phyloP scores from a whole-genome alignment of 2,888 invertebrate genomes.

The Leptopilina myrica region DNA sequence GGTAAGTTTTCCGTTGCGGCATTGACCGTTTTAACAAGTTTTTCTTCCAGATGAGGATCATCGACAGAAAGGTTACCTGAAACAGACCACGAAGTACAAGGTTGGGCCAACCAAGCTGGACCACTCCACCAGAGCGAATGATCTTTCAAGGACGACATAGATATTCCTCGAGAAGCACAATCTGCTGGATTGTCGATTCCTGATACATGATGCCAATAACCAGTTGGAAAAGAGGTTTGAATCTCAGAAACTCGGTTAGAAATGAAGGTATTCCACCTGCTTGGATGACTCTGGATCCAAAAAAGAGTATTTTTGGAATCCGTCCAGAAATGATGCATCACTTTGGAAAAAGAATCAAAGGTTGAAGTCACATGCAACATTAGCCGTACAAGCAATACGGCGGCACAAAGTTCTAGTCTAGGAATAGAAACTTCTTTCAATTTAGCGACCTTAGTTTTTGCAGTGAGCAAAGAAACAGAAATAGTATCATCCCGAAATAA shows the following conservation, averaged over 20 bases:
- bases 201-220: not conserved
- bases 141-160: not conserved
- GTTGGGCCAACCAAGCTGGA: not conserved
- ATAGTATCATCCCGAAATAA: not conserved
- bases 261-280: not conserved
- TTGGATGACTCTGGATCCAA: not conserved
- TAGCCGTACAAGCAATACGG: too few species aligned
- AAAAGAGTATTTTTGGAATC: not conserved
- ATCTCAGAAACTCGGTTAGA: not conserved
- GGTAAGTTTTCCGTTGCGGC: not conserved
- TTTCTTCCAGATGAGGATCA: not conserved
- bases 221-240: not conserved
- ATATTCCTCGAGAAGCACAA: not conserved
- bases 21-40: too few species aligned
- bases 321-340: too few species aligned
- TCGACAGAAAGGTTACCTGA: not conserved
- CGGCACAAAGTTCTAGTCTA: too few species aligned
- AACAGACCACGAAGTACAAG: not conserved
- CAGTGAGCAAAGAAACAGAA: not conserved
- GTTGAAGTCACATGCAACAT: too few species aligned
- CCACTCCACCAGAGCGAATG: not conserved
- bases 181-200: not conserved
- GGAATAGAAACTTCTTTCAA: too few species aligned
- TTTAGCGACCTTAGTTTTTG: not conserved
- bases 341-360: too few species aligned